Evolutionary conservation across 2,113 vertebrate species (phyloP).

Genomic region (Prochilodus magdalenae): DNA sequence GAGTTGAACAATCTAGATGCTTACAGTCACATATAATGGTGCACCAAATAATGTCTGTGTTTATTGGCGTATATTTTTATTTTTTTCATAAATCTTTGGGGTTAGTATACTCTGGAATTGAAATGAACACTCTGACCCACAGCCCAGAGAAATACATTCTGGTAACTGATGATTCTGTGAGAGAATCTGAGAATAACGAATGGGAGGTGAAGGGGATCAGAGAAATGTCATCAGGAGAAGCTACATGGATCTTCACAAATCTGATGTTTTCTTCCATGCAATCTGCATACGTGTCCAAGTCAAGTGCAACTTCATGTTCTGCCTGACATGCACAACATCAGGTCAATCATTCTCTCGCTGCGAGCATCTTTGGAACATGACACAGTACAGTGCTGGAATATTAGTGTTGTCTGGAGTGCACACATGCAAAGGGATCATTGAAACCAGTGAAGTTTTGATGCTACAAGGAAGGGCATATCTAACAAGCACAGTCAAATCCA

Average conservation of each 20-base stretch:
- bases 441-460: conserved; percentile 3
- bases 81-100: too few relatives aligned
- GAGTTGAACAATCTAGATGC: too few relatives aligned
- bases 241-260: background rate
- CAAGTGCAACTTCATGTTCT: conserved; percentile 14
- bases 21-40: too few relatives aligned
- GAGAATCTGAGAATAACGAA: background rate
- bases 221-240: background rate
- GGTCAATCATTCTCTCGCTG: conserved; percentile 6
- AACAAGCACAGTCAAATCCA: conserved; percentile 33
- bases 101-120: background rate
- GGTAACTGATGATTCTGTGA: background rate
- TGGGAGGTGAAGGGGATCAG: background rate
- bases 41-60: too few relatives aligned
- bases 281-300: background rate
- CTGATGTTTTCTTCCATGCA: conserved; percentile 34
- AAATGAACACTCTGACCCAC: background rate
- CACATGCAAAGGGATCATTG: conserved; percentile 43
- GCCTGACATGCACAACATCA: conserved; percentile 33
- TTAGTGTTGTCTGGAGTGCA: conserved; percentile 20
- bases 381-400: background rate
- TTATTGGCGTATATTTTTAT: too few relatives aligned
- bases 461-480: conserved; percentile 25
- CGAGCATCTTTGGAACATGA: background rate
- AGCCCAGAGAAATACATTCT: background rate